Conservation (phyloP, 2,888 invertebrate species). For the Oxystoma pomonae region DNA sequence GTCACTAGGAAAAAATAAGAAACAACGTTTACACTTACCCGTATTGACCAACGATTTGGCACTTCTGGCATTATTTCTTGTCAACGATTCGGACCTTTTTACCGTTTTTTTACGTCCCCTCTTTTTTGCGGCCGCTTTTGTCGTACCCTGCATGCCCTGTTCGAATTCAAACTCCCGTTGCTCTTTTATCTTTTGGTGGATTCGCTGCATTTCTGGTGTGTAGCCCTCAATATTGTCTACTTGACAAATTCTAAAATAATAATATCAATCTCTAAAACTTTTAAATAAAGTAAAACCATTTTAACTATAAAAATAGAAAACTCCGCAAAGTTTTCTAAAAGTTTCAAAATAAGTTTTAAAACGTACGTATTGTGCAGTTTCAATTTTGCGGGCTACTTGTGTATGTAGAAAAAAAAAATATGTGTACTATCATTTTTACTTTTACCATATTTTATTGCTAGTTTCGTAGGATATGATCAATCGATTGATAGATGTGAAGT, state of each 20-base stretch:
- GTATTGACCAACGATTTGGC: constrained; percentile 4
- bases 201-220: constrained; percentile 56
- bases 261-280: constrained; percentile 11
- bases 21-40: constrained; percentile 9
- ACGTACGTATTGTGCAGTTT: no score
- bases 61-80: not conserved
- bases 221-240: constrained; percentile 44
- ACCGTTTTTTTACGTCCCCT: constrained; percentile 20
- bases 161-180: constrained; percentile 45
- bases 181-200: constrained; percentile 51
- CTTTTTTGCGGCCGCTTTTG: constrained; percentile 14
- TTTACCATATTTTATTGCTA: no score
- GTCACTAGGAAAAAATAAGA: no score
- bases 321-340: no score
- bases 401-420: no score
- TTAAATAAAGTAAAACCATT: not conserved
- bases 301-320: not conserved
- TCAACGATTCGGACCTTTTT: constrained; percentile 1
- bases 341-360: no score
- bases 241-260: constrained; percentile 19
- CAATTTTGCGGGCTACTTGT: no score
- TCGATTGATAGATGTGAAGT: no score
- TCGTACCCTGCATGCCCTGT: constrained; percentile 22
- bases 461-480: no score
- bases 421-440: no score